phyloP scores from a whole-genome alignment of 2,888 invertebrate species.

The Druceiella hillmani region DNA sequence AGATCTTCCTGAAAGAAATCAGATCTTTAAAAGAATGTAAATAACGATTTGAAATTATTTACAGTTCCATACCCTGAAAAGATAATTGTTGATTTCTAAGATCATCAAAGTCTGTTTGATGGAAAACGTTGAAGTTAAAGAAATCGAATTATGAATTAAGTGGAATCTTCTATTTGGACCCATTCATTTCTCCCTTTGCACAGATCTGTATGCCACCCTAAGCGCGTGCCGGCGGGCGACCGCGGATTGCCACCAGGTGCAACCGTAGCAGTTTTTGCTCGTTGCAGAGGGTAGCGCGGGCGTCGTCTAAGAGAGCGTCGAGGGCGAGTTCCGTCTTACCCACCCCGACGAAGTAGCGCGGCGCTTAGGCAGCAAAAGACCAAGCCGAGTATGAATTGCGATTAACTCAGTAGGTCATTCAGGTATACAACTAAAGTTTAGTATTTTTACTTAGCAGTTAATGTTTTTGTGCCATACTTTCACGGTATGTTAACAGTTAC shows the following conservation, averaged over 20 bases:
- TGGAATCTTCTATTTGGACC: too few relatives aligned
- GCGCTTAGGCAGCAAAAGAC: constrained; percentile 92
- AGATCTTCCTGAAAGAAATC: too few relatives aligned
- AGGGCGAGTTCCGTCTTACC: constrained; percentile 92
- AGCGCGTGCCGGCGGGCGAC: constrained; percentile 61
- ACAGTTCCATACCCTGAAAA: too few relatives aligned
- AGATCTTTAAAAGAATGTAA: too few relatives aligned
- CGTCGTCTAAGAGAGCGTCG: constrained; percentile 95
- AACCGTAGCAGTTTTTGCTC: constrained; percentile 97
- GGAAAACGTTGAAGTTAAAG: too few relatives aligned
- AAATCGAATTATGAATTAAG: too few relatives aligned
- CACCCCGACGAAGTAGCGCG: constrained; percentile 95
- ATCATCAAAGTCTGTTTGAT: too few relatives aligned
- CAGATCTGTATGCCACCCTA: constrained; percentile 71
- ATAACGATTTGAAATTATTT: too few relatives aligned
- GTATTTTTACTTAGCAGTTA: not conserved
- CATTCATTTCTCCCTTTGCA: constrained; percentile 27
- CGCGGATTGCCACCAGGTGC: constrained; percentile 82
- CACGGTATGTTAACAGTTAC: not conserved
- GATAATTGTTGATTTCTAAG: too few relatives aligned
- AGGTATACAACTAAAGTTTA: constrained; percentile 43
- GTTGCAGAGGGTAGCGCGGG: constrained; percentile 90
- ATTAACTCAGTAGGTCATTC: constrained; percentile 89
- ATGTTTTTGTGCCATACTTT: not conserved
- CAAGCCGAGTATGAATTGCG: constrained; percentile 98